Base-by-base conservation (phyloP, 2,888 invertebrate genomes). In the Perizoma flavofasciatum region DNA sequence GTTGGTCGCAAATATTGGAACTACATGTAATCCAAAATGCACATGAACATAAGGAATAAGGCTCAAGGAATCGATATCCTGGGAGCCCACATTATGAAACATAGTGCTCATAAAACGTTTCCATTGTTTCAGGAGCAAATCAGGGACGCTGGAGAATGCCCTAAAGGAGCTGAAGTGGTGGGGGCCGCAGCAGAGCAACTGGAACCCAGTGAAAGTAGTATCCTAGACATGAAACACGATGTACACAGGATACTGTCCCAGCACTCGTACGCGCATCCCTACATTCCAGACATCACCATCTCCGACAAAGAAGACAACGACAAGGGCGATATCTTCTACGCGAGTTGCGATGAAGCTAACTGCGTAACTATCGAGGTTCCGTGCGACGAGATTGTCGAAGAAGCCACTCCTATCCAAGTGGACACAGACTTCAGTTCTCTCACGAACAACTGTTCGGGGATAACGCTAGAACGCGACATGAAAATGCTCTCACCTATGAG, bases 101-200 rank as follows among this genome's bases (percentile, higher is more conserved):
- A 3, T 37, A 2, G 11, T 9, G 10, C 11, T 44, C 11, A 44
- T 3, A 10, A 52, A 11, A n/a, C 5, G 6, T 63, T 58, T 65
- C 33, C 59, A 43, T 79, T 77, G 71, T 75, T 70, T 3, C 68
- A 92, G 91, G 82, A 82, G 82, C 49, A 85, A 88, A 73, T 72
- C 85, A 59, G 87, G 84, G 67, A 82, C 79, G 56, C 75, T 90
- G 67, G 84, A 88, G 81, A 86, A 73, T 79, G 88, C 81, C 45
- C 78, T 90, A 61, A 89, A 93, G 73, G 93, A 94, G 83, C 92
- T 94, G 79, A 95, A 95, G 75, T 97, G 97, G 97, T 97, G 97
- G 97, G 96, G 97, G 65, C 95, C 95, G 53, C 96, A 96, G 79
- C 97, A 97, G 89, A 96, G 94, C 87, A 95, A 92, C 75, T 97